phyloP scores from a whole-genome alignment of 2,797 vertebrate species.

The Telmatherina bonti region DNA sequence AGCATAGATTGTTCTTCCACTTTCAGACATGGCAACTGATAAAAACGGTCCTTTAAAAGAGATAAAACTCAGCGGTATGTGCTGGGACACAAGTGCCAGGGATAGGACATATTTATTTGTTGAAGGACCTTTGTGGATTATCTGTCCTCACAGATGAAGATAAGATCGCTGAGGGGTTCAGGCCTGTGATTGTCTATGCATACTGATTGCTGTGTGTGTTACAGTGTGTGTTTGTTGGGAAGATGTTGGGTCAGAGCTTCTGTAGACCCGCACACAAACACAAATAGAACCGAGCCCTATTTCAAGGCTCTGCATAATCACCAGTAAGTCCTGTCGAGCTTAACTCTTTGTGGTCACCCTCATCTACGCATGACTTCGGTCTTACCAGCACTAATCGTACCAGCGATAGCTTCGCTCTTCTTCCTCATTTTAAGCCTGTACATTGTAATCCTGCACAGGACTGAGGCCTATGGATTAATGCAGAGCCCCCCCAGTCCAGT shows the following conservation, averaged over 20 bases:
- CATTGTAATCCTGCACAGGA: slow-evolving; percentile 44
- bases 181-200: slow-evolving; percentile 57
- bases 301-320: slow-evolving; percentile 50
- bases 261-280: slow-evolving; percentile 7
- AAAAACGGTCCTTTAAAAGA: slow-evolving; percentile 52
- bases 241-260: slow-evolving; percentile 23
- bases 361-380: slow-evolving; percentile 52
- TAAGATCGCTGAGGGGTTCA: slow-evolving; percentile 74
- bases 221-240: slow-evolving; percentile 14
- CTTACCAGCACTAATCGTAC: slow-evolving; percentile 42
- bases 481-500: background rate
- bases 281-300: slow-evolving; percentile 21
- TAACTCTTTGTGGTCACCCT: slow-evolving; percentile 56
- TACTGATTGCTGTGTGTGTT: slow-evolving; percentile 64
- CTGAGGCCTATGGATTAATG: slow-evolving; percentile 5
- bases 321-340: slow-evolving; percentile 42
- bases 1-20: slow-evolving; percentile 52
- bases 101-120: slow-evolving; percentile 33
- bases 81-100: slow-evolving; percentile 4
- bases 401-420: slow-evolving; percentile 23
- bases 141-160: slow-evolving; percentile 69
- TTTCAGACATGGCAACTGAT: slow-evolving; percentile 41
- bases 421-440: slow-evolving; percentile 41
- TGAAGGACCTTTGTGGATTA: slow-evolving; percentile 71
- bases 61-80: slow-evolving; percentile 34